Conservation (phyloP, 2,888 invertebrate genomes). For the Clitarchus hookeri region DNA sequence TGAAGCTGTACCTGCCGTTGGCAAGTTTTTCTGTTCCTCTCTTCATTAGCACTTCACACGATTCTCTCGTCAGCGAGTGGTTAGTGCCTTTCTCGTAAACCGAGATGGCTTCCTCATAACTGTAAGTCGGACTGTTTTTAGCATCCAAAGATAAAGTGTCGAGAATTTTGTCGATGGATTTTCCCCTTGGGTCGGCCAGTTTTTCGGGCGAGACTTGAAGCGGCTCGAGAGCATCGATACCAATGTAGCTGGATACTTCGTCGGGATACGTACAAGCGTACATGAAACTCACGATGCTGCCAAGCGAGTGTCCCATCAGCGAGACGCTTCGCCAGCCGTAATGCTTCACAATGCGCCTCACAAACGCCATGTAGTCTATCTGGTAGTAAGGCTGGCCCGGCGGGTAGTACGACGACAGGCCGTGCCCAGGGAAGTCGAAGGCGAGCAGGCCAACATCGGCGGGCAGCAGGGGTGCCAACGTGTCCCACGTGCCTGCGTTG, state of each 20-base stretch:
- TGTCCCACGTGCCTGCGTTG: conserved; percentile 50
- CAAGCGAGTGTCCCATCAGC: conserved; percentile 46
- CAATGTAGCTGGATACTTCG: conserved; percentile 43
- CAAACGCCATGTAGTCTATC: conserved; percentile 42
- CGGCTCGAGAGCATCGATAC: conserved; percentile 44
- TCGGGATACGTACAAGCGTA: conserved; percentile 46
- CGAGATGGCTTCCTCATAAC: conserved; percentile 30
- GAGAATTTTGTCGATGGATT: conserved; percentile 27
- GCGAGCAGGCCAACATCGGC: conserved; percentile 46
- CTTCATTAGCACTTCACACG: conserved; percentile 72
- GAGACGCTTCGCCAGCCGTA: conserved; percentile 46
- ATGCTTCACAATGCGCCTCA: conserved; percentile 45
- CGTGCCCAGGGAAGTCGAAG: conserved; percentile 50
- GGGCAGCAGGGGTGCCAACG: conserved; percentile 46
- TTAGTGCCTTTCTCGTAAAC: conserved; percentile 15
- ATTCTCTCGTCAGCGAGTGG: conserved; percentile 65
- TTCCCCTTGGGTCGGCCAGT: conserved; percentile 1
- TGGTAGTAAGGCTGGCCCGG: conserved; percentile 44
- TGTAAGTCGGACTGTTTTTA: conserved; percentile 25
- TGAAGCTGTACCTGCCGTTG: conserved; percentile 57
- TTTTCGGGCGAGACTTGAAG: conserved; percentile 23
- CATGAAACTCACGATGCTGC: conserved; percentile 43
- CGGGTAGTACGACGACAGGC: conserved; percentile 48
- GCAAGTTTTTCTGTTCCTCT: conserved; percentile 67
- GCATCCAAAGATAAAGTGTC: conserved; percentile 5